Conservation (phyloP, 2,888 invertebrate genomes). For the Scrobipalpa atriplicella region DNA sequence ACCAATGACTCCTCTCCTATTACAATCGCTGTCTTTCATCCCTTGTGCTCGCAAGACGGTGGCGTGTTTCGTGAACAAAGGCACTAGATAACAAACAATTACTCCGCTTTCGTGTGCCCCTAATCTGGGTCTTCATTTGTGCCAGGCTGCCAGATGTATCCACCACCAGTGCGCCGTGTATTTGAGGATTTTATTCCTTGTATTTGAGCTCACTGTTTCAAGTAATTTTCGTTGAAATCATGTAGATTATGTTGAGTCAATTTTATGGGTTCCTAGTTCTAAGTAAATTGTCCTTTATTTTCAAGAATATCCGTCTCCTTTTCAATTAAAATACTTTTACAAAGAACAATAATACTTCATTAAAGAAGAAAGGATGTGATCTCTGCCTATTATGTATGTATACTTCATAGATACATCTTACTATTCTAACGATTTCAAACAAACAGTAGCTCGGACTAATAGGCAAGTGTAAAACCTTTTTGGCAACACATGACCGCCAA, state of each 20-base stretch:
- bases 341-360: too few species aligned
- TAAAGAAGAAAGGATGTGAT: too few species aligned
- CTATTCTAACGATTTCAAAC: too few species aligned
- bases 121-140: constrained; percentile 53
- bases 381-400: too few species aligned
- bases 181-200: neutral
- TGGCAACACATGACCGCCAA: constrained; percentile 1
- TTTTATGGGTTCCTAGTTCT: neutral
- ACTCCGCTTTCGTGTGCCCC: constrained; percentile 55
- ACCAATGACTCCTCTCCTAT: too few species aligned
- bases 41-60: constrained; percentile 28
- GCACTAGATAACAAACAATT: constrained; percentile 63
- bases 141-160: constrained; percentile 44
- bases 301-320: too few species aligned
- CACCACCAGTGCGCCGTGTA: constrained; percentile 41
- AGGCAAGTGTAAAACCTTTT: constrained; percentile 3
- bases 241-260: neutral
- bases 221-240: neutral
- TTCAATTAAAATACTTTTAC: too few species aligned
- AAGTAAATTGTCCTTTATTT: too few species aligned
- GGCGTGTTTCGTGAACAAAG: constrained; percentile 52
- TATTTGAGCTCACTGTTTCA: neutral
- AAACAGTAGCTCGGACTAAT: constrained; percentile 6
- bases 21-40: constrained; percentile 19
- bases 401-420: too few species aligned